A percentile compares a stretch with the other conserved stretches of the same genome.
Conservation (phyloP, 2,888 invertebrate genomes). For the Dicyrtomina minuta region DNA sequence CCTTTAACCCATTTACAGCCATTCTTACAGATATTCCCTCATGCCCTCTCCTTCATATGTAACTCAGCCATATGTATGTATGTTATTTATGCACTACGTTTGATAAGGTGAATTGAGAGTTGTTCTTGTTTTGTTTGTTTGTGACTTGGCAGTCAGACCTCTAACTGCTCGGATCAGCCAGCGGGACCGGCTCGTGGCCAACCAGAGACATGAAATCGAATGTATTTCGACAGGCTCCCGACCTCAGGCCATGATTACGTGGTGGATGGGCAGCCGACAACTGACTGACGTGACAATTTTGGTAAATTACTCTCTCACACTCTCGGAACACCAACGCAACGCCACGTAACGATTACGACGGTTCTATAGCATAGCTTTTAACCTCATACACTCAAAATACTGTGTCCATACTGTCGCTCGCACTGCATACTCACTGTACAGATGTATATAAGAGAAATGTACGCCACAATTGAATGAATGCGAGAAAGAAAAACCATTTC, state of each 20-base stretch:
- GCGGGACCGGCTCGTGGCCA: slow-evolving; percentile 50
- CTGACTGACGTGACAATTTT: slow-evolving; percentile 53
- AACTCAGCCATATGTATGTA: not conserved
- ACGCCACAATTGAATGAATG: not conserved
- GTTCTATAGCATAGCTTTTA: too few species aligned
- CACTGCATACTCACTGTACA: too few species aligned
- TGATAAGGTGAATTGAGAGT: not conserved
- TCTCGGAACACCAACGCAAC: not conserved
- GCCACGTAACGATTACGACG: not conserved
- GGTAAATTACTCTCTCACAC: slow-evolving; percentile 37
- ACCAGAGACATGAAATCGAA: slow-evolving; percentile 53
- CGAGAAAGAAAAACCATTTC: not conserved
- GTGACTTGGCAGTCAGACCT: slow-evolving; percentile 48
- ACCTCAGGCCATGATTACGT: slow-evolving; percentile 52
- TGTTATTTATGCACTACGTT: not conserved
- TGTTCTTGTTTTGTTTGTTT: not conserved
- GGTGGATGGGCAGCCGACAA: slow-evolving; percentile 53
- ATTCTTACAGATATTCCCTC: not conserved
- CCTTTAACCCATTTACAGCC: too few species aligned
- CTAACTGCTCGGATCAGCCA: slow-evolving; percentile 50
- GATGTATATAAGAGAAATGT: too few species aligned
- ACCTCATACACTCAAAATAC: not conserved
- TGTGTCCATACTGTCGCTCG: too few species aligned
- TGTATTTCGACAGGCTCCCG: slow-evolving; percentile 52
- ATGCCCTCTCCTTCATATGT: not conserved